These are phyloP conservation scores for Pseudococcus viburni DNA, from an alignment of 2,888 invertebrate species.

Conservation along the genomic window DNA sequence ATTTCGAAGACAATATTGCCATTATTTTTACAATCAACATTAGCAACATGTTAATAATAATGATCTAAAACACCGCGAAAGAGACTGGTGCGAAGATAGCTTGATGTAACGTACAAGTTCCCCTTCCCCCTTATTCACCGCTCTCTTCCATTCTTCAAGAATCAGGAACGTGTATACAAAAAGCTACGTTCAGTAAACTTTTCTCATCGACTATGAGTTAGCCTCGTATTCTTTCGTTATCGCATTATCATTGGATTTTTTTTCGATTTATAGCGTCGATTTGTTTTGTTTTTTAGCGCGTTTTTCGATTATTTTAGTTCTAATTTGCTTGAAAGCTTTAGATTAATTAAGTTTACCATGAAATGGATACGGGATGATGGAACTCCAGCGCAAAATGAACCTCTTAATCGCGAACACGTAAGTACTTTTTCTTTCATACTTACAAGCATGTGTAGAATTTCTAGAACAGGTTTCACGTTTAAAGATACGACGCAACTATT, in stretches of 20 bases:
- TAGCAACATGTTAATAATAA: background rate
- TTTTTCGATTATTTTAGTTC: constrained; percentile 34
- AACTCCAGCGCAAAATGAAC: constrained; percentile 59
- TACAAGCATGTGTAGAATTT: constrained; percentile 14
- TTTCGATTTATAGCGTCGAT: constrained; percentile 25
- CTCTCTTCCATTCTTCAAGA: constrained; percentile 44
- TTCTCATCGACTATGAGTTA: constrained; percentile 33
- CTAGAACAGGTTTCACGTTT: constrained; percentile 52
- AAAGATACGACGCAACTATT: constrained; percentile 38
- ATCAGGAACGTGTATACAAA: constrained; percentile 48
- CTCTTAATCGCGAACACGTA: constrained; percentile 64
- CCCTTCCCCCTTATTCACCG: background rate
- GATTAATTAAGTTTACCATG: constrained; percentile 45
- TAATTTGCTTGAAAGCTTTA: constrained; percentile 4
- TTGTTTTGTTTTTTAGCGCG: constrained; percentile 29
- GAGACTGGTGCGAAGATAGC: constrained; percentile 40
- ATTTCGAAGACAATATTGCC: no score
- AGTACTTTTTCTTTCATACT: constrained; percentile 59
- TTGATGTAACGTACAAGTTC: constrained; percentile 9
- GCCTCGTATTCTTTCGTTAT: constrained; percentile 36
- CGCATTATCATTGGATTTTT: background rate
- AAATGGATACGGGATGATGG: constrained; percentile 62
- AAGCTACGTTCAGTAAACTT: constrained; percentile 50
- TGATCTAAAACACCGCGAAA: background rate
- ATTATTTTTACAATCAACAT: no score